These are phyloP conservation scores for Drosophila ohnishii DNA, from an alignment of 1,140 invertebrate species.

Conservation along the genomic window DNA sequence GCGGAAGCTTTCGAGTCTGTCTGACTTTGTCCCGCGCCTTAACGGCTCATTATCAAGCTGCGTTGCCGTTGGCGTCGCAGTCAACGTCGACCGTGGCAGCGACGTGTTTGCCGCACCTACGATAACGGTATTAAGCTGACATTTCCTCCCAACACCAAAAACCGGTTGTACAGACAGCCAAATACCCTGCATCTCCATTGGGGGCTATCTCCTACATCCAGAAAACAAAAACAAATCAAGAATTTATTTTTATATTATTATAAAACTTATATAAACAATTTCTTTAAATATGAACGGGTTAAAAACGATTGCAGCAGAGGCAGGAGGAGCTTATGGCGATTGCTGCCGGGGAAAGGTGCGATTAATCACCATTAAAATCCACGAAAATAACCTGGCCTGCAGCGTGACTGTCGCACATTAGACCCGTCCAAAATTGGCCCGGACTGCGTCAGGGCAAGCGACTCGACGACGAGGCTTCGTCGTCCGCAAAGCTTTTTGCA, in stretches of 20 bases:
- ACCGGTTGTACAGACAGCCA: conserved; percentile 11
- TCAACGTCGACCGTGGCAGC: conserved; percentile 44
- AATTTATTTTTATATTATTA: neutral
- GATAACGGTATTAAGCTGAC: conserved; percentile 75
- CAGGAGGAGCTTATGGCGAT: conserved; percentile 1
- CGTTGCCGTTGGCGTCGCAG: conserved; percentile 36
- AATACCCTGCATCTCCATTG: conserved; percentile 19
- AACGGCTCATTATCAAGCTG: conserved; percentile 73
- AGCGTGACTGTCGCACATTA: conserved; percentile 50
- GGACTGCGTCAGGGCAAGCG: conserved; percentile 63
- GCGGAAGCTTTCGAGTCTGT: conserved; percentile 67
- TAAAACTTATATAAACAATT: neutral
- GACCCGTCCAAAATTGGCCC: conserved; percentile 56
- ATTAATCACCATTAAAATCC: conserved; percentile 38
- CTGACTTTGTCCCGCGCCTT: conserved; percentile 41
- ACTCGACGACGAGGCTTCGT: conserved; percentile 17
- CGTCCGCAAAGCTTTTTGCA: conserved; percentile 71
- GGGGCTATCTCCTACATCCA: neutral
- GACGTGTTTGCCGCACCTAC: conserved; percentile 77
- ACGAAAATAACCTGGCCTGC: conserved; percentile 49
- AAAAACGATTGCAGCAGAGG: neutral
- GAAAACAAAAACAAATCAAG: neutral
- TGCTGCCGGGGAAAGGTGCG: conserved; percentile 9
- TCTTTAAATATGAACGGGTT: neutral
- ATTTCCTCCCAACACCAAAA: conserved; percentile 24